phyloP scores from a whole-genome alignment of 1,140 invertebrate genomes.

The Drosophila kikkawai region DNA sequence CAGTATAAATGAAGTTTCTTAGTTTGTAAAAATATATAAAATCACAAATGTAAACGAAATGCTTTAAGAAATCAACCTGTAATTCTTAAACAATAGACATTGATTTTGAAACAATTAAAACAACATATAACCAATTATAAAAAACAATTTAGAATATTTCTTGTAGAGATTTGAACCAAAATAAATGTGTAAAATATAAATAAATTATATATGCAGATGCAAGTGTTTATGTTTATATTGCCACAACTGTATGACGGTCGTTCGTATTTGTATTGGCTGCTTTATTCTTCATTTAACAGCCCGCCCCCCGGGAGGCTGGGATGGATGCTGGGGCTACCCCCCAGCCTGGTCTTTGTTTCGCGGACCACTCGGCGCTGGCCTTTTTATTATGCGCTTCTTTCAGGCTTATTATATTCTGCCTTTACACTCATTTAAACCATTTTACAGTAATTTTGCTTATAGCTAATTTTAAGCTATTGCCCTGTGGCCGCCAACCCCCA shows the following conservation, averaged over 20 bases:
- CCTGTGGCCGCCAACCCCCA: constrained; percentile 46
- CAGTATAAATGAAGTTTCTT: background rate
- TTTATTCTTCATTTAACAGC: constrained; percentile 81
- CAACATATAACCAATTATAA: background rate
- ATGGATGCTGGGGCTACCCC: constrained; percentile 12
- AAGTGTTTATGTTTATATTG: background rate
- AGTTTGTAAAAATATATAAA: background rate
- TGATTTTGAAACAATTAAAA: background rate
- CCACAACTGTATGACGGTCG: background rate
- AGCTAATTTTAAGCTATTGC: constrained; percentile 83
- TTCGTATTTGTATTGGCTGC: constrained; percentile 64
- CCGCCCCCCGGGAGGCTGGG: constrained; percentile 52
- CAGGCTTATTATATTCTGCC: constrained; percentile 80
- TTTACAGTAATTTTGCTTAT: constrained; percentile 84
- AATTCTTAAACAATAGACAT: background rate
- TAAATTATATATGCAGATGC: too few species aligned
- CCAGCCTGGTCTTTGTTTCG: constrained; percentile 26
- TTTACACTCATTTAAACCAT: constrained; percentile 84
- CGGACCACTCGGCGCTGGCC: constrained; percentile 42
- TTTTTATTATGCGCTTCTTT: constrained; percentile 70
- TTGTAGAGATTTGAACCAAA: background rate
- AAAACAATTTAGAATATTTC: background rate
- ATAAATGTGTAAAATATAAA: background rate
- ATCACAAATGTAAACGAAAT: background rate
- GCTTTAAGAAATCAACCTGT: background rate